Evolutionary conservation across 2,888 invertebrate species (phyloP), one percentile per base, ranked within the genome.

Genomic region (Ophion costatus): DNA sequence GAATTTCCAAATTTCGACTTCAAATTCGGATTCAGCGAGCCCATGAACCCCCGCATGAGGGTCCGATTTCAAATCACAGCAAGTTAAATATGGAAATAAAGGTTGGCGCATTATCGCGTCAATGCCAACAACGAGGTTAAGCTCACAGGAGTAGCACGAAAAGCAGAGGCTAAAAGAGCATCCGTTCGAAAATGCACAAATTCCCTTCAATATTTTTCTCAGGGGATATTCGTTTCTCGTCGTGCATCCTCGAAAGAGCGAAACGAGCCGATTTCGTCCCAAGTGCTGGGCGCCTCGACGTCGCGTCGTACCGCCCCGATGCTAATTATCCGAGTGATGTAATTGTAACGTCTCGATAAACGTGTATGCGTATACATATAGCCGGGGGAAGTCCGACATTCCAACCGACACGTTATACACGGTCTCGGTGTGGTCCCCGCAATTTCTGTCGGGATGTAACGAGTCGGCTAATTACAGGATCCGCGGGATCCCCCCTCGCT

Each of bases 401-500:
- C 45, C 77, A 59, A 45, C 24, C 29, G 45, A 69, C 77, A 77
- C 77, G 45, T 77, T 51, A 51, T 59, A 63, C 63, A 56, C 57
- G n/a, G 76, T 76, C 71, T 70, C 64, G 57, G 82, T 82, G 81
- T 81, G 76, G 81, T 71, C 82, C 71, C 45, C 66, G 71, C 77
- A 77, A 82, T 76, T 82, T 71, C 75, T 76, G 77, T 61, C 45
- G 29, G 42, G 69, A 63, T 66, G 77, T 71, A 77, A 78, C 82
- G 82, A 82, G 82, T 77, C 77, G 64, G 82, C 74, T 82, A 84
- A 82, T 82, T 79, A 78, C 82, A 71, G 82, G 61, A 71, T 77
- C 61, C 63, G 64, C 63, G 51, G 24, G 14, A 61, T 63, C 70
- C 51, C 63, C 33, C 38, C 51, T 17, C 59, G 56, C 42, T 24